Conservation (phyloP, 2,113 vertebrate species). For the Holacanthus passer region DNA sequence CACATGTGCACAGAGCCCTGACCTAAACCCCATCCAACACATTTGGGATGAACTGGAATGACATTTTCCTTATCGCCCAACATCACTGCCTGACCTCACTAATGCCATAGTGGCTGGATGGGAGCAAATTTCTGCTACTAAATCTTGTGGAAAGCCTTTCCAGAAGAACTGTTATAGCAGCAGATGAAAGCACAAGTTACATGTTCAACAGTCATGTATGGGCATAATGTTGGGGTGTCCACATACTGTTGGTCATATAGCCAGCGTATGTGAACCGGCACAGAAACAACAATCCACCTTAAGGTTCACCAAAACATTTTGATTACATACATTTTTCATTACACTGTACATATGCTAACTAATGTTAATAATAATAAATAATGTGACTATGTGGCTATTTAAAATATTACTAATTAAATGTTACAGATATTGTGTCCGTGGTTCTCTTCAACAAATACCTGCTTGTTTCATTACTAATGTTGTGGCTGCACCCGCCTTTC, state of each 20-base stretch:
- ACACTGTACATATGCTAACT: background rate
- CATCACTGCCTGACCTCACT: background rate
- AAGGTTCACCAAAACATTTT: background rate
- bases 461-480: constrained; percentile 41
- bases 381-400: background rate
- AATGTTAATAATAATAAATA: background rate
- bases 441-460: constrained; percentile 22
- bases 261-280: background rate
- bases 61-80: background rate
- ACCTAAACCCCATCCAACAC: background rate
- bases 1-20: background rate
- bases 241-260: background rate
- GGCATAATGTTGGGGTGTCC: background rate
- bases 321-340: background rate
- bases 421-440: background rate
- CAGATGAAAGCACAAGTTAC: background rate
- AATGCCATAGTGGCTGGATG: background rate
- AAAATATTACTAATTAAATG: background rate
- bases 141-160: background rate
- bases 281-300: background rate
- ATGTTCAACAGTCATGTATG: background rate
- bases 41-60: background rate
- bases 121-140: constrained; percentile 5
- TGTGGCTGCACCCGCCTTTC: constrained; percentile 3
- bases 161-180: background rate